A percentile compares a stretch with the other conserved stretches of the same genome.
Conservation (phyloP, 2,888 invertebrate species). For the Dromius quadrimaculatus region DNA sequence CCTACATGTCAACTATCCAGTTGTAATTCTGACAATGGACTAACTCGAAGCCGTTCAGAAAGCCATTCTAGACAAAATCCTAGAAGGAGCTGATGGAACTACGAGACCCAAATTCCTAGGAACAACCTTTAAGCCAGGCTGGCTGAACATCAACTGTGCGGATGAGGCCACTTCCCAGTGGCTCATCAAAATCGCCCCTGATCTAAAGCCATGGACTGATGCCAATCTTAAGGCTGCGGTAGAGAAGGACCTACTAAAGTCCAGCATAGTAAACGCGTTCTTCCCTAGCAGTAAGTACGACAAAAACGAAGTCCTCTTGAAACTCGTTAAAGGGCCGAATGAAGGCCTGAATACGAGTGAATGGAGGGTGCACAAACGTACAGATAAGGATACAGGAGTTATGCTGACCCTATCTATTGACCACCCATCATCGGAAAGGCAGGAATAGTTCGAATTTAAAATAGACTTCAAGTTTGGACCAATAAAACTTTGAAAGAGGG, state of each 20-base stretch:
- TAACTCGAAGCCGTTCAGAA: neutral
- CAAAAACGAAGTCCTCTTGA: neutral
- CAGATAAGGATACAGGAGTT: neutral
- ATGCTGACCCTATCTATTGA: neutral
- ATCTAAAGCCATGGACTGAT: neutral
- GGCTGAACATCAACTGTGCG: neutral
- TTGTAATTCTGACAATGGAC: neutral
- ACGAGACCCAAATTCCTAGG: neutral
- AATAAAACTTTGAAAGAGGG: neutral
- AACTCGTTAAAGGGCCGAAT: neutral
- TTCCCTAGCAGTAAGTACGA: neutral
- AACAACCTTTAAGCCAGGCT: neutral
- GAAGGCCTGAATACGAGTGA: neutral
- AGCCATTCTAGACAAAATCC: neutral
- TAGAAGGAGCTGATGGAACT: neutral
- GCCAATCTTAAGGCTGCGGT: neutral
- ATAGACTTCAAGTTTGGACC: neutral
- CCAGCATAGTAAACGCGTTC: neutral
- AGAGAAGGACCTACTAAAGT: neutral
- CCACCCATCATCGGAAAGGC: neutral
- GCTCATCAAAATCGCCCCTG: neutral
- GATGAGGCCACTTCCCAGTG: neutral
- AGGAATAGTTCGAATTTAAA: neutral
- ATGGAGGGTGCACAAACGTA: neutral
- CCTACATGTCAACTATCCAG: neutral